Evolutionary conservation across 2,797 vertebrate genomes (phyloP).

Genomic region (Mormyrops attenuatus): DNA sequence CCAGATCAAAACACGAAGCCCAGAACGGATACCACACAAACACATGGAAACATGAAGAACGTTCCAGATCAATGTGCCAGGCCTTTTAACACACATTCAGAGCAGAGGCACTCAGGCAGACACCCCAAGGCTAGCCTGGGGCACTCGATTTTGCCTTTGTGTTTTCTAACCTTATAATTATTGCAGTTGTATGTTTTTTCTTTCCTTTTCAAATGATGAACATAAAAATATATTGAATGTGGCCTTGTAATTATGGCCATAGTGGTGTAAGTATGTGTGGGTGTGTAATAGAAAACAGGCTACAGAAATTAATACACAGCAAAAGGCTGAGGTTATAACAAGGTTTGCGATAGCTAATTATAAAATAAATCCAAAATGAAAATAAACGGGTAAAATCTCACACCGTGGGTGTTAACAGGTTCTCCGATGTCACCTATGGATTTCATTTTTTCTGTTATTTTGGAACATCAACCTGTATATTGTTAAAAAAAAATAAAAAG

Average conservation of each 20-base stretch:
- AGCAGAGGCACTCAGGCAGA: not conserved
- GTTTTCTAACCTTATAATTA: not conserved
- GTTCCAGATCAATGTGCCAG: not conserved
- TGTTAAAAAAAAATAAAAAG: not conserved
- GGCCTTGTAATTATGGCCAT: conserved; percentile 24
- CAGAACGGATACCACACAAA: not conserved
- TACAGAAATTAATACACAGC: not conserved
- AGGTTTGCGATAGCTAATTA: not conserved
- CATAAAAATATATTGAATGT: not conserved
- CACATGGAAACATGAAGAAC: not conserved
- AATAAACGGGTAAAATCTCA: not conserved
- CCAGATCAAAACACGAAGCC: not conserved
- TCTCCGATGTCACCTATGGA: not conserved
- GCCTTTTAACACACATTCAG: not conserved
- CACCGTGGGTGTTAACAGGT: not conserved
- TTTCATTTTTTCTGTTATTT: not conserved
- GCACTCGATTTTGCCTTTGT: not conserved
- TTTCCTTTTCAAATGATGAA: not conserved
- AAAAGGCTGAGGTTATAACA: not conserved
- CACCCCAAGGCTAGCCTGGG: not conserved
- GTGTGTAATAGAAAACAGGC: not conserved
- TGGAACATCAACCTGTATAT: not conserved
- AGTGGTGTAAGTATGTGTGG: conserved; percentile 27
- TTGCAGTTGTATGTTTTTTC: not conserved
- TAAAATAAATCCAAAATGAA: not conserved